A percentile compares a stretch with the other conserved stretches of the same genome.
phyloP scores from a whole-genome alignment of 92 coral and sea anemone genomes.

The Epizoanthus rinbou region DNA sequence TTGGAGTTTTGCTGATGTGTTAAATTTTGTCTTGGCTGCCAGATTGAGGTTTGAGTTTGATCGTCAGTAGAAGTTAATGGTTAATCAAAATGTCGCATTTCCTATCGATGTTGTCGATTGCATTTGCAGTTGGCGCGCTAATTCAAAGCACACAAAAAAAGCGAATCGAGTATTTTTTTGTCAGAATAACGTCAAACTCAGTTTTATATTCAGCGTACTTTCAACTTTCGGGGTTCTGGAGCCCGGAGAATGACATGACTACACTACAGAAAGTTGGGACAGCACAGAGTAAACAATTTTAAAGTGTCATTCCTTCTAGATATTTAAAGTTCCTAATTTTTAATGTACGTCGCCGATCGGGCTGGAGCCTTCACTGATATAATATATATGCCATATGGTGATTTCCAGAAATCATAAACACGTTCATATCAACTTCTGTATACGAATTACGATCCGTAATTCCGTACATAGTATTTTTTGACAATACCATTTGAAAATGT shows the following conservation, averaged over 20 bases:
- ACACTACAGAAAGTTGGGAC: neutral
- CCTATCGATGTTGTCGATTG: neutral
- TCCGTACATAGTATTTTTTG: no score
- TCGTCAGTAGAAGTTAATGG: neutral
- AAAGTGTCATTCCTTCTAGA: slow-evolving; percentile 10
- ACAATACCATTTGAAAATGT: neutral
- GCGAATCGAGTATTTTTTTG: neutral
- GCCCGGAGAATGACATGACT: neutral
- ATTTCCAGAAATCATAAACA: no score
- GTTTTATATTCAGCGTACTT: neutral
- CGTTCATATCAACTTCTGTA: no score
- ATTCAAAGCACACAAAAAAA: slow-evolving; percentile 22
- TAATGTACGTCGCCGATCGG: neutral
- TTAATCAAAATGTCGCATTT: neutral
- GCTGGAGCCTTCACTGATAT: neutral
- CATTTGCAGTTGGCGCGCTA: slow-evolving; percentile 26
- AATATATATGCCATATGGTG: neutral
- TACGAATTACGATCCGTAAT: no score
- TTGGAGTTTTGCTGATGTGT: neutral
- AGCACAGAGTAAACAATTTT: neutral
- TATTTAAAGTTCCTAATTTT: neutral
- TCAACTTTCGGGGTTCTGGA: neutral
- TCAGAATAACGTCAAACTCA: neutral
- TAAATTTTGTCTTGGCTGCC: no score
- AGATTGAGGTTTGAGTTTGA: neutral